Conservation (phyloP, 1,140 invertebrate species). For the Temnothorax longispinosus region DNA sequence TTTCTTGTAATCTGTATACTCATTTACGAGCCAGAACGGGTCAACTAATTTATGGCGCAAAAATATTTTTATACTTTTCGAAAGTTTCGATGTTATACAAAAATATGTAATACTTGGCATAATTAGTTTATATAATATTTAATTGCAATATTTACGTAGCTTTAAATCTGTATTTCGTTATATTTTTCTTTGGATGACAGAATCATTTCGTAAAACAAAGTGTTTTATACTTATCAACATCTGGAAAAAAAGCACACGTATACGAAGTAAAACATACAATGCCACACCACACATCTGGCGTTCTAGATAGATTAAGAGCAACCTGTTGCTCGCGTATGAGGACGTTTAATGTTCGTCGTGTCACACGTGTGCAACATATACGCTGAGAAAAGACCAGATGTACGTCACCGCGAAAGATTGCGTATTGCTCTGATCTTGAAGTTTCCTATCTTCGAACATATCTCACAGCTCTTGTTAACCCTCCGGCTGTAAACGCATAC, state of each 20-base stretch:
- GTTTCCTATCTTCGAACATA: not conserved
- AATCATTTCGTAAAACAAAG: not conserved
- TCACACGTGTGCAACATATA: not conserved
- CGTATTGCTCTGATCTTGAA: not conserved
- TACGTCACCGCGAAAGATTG: not conserved
- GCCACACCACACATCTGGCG: constrained; percentile 25
- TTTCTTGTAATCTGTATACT: not conserved
- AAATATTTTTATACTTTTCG: not conserved
- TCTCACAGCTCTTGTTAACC: not conserved
- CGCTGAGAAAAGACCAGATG: not conserved
- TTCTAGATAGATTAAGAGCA: constrained; percentile 56
- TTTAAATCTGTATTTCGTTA: no score
- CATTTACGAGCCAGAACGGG: not conserved
- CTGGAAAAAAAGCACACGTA: not conserved
- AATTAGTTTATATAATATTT: no score
- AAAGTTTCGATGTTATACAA: not conserved
- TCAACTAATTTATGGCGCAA: not conserved
- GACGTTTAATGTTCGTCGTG: not conserved
- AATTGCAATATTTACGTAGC: no score
- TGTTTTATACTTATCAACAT: not conserved
- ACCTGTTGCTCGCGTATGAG: constrained; percentile 45
- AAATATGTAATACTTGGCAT: not conserved
- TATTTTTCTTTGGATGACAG: not conserved
- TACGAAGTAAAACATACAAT: not conserved
- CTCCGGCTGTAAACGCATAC: not conserved